Base-by-base conservation (phyloP, 2,113 vertebrate species). In the Forbesichthys papilliferus region DNA sequence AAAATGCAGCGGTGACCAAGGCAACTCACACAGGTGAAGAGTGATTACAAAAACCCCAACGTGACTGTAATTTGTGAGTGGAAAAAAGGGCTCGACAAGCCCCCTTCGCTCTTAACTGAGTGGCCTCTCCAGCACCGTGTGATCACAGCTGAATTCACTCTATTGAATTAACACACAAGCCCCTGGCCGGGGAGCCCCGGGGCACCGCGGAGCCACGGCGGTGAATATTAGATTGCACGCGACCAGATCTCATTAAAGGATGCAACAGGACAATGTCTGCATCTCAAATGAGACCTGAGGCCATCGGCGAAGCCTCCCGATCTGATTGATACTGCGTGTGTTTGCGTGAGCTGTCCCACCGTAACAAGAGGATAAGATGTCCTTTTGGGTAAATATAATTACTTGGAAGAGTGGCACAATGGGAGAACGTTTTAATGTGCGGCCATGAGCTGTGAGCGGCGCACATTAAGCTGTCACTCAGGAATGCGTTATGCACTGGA, bases 151-250 rank as follows among this genome's bases (percentile, higher is more conserved):
- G 85, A 89, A 79, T 86, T 73, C 66, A 58, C 70, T 84, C 74
- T 87, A 86, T 86, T 87, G 83, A 87, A 89, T 88, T 87, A 88
- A 79, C 80, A 74, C 77, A 73, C 70, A 75, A 81, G 62, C 78
- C 82, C 74, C 69, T 74, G 83, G 77, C 68, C 73, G 68, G 71
- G 71, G 76, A 78, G 74, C 80, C 82, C 70, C 11, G 81, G 81
- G 83, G 74, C 83, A 84, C 84, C 74, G 82, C 75, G 84, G 83
- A 84, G 81, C 78, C 85, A 84, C 84, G 59, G 69, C 86, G 87
- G 84, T 86, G 85, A 88, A 86, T 87, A 89, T 90, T 89, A 88
- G 86, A 90, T 91, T 88, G 87, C 76, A 86, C 81, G 87, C 87
- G 87, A 86, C 86, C 85, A 87, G 84, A 88, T 90, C 88, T 88